phyloP scores from a whole-genome alignment of 92 coral and sea anemone genomes.

The Porites lobata region DNA sequence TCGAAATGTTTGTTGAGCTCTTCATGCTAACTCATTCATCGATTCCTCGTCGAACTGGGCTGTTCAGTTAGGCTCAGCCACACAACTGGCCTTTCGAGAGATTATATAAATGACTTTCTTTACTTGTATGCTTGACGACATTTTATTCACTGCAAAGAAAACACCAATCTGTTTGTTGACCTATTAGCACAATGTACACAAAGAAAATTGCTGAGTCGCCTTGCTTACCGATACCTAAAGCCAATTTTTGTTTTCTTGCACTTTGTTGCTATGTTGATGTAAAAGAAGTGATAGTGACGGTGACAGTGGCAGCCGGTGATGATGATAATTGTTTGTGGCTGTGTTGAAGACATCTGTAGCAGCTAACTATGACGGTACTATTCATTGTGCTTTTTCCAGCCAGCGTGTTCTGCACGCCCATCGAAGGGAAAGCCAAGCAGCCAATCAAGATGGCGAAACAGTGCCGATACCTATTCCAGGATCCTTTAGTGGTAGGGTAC shows the following conservation, averaged over 20 bases:
- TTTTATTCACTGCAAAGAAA: background rate
- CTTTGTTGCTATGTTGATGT: background rate
- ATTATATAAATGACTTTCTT: too few species aligned
- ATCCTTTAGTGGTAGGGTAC: slow-evolving; percentile 43
- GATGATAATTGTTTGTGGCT: background rate
- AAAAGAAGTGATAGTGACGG: background rate
- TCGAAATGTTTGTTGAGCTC: background rate
- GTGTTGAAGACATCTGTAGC: too few species aligned
- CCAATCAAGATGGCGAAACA: slow-evolving; percentile 30
- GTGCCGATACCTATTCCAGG: slow-evolving; percentile 64
- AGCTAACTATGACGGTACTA: background rate
- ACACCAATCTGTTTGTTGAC: background rate
- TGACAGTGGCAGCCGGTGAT: background rate
- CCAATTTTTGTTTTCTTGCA: too few species aligned
- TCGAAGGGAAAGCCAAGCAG: background rate
- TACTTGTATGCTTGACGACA: too few species aligned
- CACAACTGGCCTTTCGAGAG: background rate
- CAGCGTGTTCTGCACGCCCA: slow-evolving; percentile 44
- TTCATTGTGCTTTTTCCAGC: background rate
- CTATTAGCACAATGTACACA: background rate
- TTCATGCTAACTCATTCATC: background rate
- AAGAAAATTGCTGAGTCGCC: background rate
- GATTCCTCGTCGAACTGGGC: background rate
- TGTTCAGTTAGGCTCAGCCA: background rate
- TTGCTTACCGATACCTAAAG: background rate